Evolutionary conservation across 1,140 invertebrate species (phyloP), one percentile per base, ranked within the genome.

Genomic region (Zaprionus capensis): DNA sequence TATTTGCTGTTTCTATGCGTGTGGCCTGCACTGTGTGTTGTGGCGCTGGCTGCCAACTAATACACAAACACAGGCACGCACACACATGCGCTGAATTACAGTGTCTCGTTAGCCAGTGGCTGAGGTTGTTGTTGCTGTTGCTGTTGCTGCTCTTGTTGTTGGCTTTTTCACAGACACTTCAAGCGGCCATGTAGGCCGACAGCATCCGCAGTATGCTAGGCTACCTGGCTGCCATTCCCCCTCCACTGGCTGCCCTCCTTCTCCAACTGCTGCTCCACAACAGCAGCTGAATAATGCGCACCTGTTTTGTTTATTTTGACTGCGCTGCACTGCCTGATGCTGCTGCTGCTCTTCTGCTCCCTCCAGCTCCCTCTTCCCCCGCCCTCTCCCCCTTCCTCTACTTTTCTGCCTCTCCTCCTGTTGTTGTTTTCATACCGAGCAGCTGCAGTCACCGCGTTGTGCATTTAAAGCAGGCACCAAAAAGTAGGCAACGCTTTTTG

Each of bases 231-330:
- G 26, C 36, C 49, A 24, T 22, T 17, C 59, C 9, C 17, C 49
- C 24, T 20, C 24, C 34, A 24, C 31, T 44, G 20, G 24, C 49
- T 38, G 9, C 26, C 6, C 22, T 49, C 28, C 61, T 36, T 11
- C 12, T 22, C 55, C 34, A 3, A 11, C 7, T 17, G 6, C n/a
- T 20, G 22, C 12, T 5, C 34, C 31, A 7, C 36, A 17, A 24
- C 12, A 51, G 34, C 66, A 62, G 63, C 73, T 76, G 81, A 78
- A 87, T 83, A 88, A 82, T 87, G 84, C 75, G 75, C 84, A 87
- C 84, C 84, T 87, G 84, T 73, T 88, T 88, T 88, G 84, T 88
- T 88, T 81, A 88, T 87, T 84, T 87, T 86, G 84, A 80, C 70
- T 83, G 53, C 44, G 38, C 22, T 56, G 44, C 63, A 58, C 20